phyloP scores from a whole-genome alignment of 2,888 invertebrate species.

The Agrochola circellaris region DNA sequence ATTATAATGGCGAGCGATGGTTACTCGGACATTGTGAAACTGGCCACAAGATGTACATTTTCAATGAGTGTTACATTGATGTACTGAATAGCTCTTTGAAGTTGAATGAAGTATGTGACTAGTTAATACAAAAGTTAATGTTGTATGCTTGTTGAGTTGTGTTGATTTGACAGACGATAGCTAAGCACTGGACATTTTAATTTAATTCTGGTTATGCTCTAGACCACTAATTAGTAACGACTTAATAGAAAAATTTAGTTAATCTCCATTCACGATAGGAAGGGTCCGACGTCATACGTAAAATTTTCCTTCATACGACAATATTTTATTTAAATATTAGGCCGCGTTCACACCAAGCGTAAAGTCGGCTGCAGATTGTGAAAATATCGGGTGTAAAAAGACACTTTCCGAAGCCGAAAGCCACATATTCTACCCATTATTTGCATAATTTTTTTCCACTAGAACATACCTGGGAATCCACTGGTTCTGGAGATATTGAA shows the following conservation, averaged over 20 bases:
- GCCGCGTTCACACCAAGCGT: not conserved
- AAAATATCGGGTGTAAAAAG: too few species aligned
- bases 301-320: not conserved
- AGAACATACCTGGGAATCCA: too few species aligned
- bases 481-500: too few species aligned
- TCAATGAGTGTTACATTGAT: conserved; percentile 8
- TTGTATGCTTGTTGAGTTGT: not conserved
- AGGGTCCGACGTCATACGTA: not conserved
- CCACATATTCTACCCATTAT: too few species aligned
- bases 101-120: conserved; percentile 13
- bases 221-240: not conserved
- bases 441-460: too few species aligned
- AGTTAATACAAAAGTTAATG: conserved; percentile 16
- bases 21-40: not conserved
- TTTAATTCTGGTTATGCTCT: not conserved
- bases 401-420: too few species aligned
- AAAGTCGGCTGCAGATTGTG: not conserved
- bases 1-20: not conserved
- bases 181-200: conserved; percentile 1
- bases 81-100: not conserved
- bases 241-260: not conserved
- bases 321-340: not conserved
- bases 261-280: not conserved
- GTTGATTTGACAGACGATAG: not conserved
- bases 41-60: not conserved